These are phyloP conservation scores for Sphyrna mokarran DNA, from an alignment of 2,113 vertebrate genomes.

Conservation along the genomic window DNA sequence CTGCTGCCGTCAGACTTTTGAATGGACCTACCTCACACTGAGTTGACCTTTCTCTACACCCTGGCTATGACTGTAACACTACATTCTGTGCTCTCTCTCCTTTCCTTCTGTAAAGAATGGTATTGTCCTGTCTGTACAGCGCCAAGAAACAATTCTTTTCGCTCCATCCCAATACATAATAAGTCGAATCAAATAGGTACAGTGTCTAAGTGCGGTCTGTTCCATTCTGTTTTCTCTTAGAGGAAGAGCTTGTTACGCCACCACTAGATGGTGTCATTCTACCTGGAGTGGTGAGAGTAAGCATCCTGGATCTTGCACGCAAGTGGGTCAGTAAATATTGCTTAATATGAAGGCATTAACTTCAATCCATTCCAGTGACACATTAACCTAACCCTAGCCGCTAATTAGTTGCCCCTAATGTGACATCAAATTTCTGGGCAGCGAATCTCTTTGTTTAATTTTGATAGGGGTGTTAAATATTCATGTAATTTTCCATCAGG, in stretches of 20 bases:
- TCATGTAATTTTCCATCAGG: not conserved
- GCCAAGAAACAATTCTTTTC: no score
- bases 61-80: no score
- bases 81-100: no score
- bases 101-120: no score
- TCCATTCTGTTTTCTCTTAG: constrained; percentile 56
- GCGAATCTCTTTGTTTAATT: constrained; percentile 15
- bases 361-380: constrained; percentile 37
- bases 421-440: not conserved
- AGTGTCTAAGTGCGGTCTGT: constrained; percentile 6
- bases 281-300: constrained; percentile 75
- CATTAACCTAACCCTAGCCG: not conserved
- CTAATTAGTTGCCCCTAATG: not conserved
- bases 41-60: no score
- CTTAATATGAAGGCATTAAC: constrained; percentile 36
- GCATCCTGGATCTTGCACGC: constrained; percentile 70
- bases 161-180: no score
- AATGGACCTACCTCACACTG: no score
- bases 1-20: no score
- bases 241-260: constrained; percentile 78
- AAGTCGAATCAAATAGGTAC: no score
- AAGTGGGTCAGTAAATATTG: constrained; percentile 65
- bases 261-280: constrained; percentile 85
- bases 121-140: no score
- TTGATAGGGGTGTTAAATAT: not conserved